Conservation (phyloP, 2,888 invertebrate genomes). For the Clepsis dumicolana region DNA sequence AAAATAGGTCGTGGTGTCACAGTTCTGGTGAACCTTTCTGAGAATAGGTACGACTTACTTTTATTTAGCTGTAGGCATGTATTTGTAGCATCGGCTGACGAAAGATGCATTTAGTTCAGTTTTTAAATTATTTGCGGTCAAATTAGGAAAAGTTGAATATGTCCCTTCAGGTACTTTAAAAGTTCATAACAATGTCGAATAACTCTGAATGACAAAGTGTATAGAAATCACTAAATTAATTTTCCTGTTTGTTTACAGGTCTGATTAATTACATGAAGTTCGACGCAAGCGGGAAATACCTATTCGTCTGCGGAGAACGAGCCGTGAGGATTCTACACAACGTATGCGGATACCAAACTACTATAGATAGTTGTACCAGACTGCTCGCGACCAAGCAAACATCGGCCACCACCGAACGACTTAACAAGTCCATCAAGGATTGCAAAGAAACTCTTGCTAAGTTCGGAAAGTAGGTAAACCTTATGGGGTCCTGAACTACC, state of each 20-base stretch:
- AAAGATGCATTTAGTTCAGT: no score
- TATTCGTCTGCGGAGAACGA: slow-evolving; percentile 91
- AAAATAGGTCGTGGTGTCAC: neutral
- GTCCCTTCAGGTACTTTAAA: neutral
- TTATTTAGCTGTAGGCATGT: neutral
- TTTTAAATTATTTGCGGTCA: neutral
- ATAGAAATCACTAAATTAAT: slow-evolving; percentile 11
- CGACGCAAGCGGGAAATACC: slow-evolving; percentile 90
- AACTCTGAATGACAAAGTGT: slow-evolving; percentile 5
- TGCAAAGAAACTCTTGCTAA: slow-evolving; percentile 78
- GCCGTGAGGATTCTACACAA: slow-evolving; percentile 93
- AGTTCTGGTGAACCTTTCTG: neutral
- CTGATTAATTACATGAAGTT: slow-evolving; percentile 89
- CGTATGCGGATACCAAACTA: slow-evolving; percentile 77
- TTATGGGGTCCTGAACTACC: neutral
- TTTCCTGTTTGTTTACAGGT: slow-evolving; percentile 81
- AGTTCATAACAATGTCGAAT: neutral
- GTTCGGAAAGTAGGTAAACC: slow-evolving; percentile 66
- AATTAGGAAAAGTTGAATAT: neutral
- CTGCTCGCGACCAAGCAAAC: slow-evolving; percentile 86
- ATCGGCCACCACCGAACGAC: slow-evolving; percentile 91
- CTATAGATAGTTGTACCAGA: slow-evolving; percentile 70
- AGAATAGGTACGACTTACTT: neutral
- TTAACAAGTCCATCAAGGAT: slow-evolving; percentile 89
- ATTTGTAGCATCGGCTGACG: no score